Evolutionary conservation across 23 tunicate genomes (phyloP).

Genomic region (Trididemnum miniatum): DNA sequence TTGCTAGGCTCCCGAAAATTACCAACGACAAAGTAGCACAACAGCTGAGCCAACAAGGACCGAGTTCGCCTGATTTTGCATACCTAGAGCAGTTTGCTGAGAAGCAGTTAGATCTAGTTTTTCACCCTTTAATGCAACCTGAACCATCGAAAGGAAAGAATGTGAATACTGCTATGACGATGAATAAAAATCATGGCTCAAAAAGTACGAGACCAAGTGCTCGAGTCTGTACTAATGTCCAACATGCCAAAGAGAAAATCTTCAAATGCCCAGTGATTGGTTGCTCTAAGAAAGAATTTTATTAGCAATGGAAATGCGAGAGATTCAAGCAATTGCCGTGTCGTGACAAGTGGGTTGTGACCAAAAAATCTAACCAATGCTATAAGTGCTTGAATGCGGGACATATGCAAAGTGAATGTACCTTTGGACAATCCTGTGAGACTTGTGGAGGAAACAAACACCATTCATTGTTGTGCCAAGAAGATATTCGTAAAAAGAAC

Average conservation of each 20-base stretch:
- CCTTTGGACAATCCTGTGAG: background rate
- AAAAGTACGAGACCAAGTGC: background rate
- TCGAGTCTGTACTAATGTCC: background rate
- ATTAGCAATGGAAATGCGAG: background rate
- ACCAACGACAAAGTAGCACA: background rate
- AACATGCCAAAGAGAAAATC: background rate
- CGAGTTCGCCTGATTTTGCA: background rate
- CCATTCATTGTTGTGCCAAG: background rate
- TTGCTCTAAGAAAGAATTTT: background rate
- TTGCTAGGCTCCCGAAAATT: background rate
- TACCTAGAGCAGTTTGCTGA: background rate
- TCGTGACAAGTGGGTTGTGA: background rate
- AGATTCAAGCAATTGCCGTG: background rate
- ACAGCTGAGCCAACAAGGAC: background rate
- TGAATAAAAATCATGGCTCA: background rate
- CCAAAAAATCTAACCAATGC: background rate
- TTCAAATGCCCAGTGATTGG: background rate
- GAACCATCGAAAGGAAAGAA: background rate
- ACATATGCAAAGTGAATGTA: background rate
- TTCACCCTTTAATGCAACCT: background rate
- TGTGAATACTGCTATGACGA: background rate
- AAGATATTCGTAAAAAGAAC: background rate
- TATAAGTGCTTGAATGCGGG: background rate
- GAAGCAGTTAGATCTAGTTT: background rate
- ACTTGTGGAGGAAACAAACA: background rate